Percentiles rank a stretch among this genome's conserved stretches.
phyloP scores from a whole-genome alignment of 2,113 vertebrate genomes.

The Tragelaphus buxtoni region DNA sequence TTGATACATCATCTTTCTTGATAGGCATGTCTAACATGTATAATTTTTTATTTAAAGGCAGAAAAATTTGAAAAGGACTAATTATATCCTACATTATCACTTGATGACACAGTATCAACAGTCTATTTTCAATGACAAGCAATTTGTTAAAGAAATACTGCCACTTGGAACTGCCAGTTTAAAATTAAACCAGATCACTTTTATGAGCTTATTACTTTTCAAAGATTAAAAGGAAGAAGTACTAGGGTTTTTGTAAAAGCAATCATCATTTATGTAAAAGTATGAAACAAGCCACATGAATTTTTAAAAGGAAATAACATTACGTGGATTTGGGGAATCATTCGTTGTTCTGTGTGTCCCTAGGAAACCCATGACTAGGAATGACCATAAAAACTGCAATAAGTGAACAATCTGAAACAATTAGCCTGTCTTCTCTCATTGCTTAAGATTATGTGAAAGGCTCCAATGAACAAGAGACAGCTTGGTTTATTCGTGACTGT shows the following conservation, averaged over 20 bases:
- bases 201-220: constrained; percentile 63
- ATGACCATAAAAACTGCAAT: neutral
- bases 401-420: neutral
- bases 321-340: neutral
- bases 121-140: constrained; percentile 75
- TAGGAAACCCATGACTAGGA: neutral
- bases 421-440: neutral
- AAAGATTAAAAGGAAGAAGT: neutral
- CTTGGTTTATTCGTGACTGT: neutral
- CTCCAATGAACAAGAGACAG: neutral
- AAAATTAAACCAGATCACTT: constrained; percentile 65
- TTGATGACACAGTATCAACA: constrained; percentile 73
- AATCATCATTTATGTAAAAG: neutral
- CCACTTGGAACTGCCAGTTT: constrained; percentile 67
- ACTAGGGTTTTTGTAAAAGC: neutral
- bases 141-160: constrained; percentile 71
- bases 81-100: constrained; percentile 70
- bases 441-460: neutral
- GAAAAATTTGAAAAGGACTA: constrained; percentile 76
- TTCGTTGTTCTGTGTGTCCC: neutral
- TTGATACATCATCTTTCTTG: constrained; percentile 55
- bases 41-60: constrained; percentile 70
- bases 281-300: neutral
- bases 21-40: constrained; percentile 73
- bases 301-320: neutral